Evolutionary conservation across 2,888 invertebrate species (phyloP).

Genomic region (Nephrotoma guestfalica): DNA sequence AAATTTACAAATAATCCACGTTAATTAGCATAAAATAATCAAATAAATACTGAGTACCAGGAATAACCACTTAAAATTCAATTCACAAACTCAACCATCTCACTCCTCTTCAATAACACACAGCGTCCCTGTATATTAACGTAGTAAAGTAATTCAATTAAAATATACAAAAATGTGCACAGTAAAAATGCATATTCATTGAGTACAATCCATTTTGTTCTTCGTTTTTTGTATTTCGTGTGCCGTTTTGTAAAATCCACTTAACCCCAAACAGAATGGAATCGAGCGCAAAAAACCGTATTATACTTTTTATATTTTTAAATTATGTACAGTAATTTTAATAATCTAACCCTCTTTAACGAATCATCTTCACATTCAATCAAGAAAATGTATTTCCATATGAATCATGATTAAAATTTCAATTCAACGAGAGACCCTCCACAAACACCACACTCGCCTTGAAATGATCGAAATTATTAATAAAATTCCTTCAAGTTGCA

Average conservation of each 20-base stretch:
- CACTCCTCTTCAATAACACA: neutral
- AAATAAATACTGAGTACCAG: neutral
- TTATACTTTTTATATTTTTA: neutral
- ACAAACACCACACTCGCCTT: neutral
- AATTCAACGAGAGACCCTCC: neutral
- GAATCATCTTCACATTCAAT: neutral
- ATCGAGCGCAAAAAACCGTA: neutral
- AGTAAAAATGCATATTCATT: neutral
- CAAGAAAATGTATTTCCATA: neutral
- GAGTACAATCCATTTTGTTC: neutral
- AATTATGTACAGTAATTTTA: neutral
- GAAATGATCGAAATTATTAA: neutral
- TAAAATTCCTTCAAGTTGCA: neutral
- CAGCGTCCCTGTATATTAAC: neutral
- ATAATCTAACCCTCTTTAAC: neutral
- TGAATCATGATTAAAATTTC: neutral
- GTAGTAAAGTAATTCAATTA: neutral
- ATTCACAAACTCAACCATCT: neutral
- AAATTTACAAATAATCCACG: neutral
- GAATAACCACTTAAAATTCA: neutral
- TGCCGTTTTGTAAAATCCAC: neutral
- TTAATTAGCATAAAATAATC: neutral
- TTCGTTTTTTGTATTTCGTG: too few relatives aligned
- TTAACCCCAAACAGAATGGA: neutral
- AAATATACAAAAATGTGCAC: neutral